Percentiles rank a stretch among this genome's conserved stretches.
These are phyloP conservation scores for Malacosoma neustria DNA, from an alignment of 2,888 invertebrate genomes.

Conservation along the genomic window DNA sequence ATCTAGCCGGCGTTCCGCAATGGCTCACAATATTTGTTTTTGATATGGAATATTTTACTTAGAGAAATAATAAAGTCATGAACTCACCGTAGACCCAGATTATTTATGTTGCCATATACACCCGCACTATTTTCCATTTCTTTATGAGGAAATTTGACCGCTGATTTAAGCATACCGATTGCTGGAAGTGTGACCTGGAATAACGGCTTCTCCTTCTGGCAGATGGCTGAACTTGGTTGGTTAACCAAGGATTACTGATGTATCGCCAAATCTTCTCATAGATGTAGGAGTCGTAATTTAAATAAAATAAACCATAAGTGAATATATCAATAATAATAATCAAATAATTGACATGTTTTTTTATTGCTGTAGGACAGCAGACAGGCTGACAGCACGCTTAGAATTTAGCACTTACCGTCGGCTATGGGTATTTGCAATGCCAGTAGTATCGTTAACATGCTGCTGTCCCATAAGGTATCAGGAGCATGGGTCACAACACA, in stretches of 20 bases:
- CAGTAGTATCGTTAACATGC: no score
- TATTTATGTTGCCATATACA: constrained; percentile 46
- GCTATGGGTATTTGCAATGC: no score
- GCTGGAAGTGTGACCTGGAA: constrained; percentile 58
- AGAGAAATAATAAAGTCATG: no score
- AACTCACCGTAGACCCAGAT: constrained; percentile 43
- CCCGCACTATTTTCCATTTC: constrained; percentile 42
- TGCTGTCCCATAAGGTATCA: no score
- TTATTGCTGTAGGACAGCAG: no score
- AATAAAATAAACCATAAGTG: not conserved
- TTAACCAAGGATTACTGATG: constrained; percentile 30
- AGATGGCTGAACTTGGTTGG: constrained; percentile 37
- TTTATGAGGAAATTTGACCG: constrained; percentile 53
- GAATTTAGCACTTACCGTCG: no score
- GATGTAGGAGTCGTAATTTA: constrained; percentile 5
- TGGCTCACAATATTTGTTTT: no score
- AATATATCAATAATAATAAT: not conserved
- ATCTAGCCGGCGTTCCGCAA: no score
- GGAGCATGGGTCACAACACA: no score
- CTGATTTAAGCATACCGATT: constrained; percentile 54
- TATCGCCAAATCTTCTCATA: constrained; percentile 30
- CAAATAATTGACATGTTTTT: no score
- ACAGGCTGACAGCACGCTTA: no score
- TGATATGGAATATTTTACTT: no score
- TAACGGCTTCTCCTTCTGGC: constrained; percentile 47